A percentile compares a stretch with the other conserved stretches of the same genome.
Evolutionary conservation across 2,888 invertebrate species (phyloP).

Genomic region (Cetonia aurata): DNA sequence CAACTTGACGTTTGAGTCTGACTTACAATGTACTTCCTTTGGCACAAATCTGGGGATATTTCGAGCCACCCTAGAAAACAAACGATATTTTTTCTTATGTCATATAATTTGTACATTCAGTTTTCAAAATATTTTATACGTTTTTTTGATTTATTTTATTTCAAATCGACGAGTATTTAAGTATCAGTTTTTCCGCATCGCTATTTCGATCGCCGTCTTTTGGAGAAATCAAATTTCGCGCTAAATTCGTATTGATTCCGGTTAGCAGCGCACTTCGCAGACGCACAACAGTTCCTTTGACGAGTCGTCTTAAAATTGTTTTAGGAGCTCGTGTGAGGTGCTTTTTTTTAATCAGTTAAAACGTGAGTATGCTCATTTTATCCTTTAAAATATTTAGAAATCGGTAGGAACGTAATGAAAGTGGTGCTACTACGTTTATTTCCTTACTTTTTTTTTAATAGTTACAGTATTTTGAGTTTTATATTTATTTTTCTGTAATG

Average conservation of each 20-base stretch:
- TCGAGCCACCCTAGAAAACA: slow-evolving; percentile 44
- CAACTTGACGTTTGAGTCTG: no score
- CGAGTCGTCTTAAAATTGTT: slow-evolving; percentile 53
- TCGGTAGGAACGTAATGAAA: slow-evolving; percentile 31
- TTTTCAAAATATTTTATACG: slow-evolving; percentile 49
- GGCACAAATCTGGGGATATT: slow-evolving; percentile 26
- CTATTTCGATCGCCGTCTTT: slow-evolving; percentile 20
- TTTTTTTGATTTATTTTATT: slow-evolving; percentile 48
- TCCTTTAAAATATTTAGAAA: slow-evolving; percentile 23
- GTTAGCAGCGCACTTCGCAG: slow-evolving; percentile 56
- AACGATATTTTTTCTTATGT: slow-evolving; percentile 49
- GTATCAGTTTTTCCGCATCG: slow-evolving; percentile 43
- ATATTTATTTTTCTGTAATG: slow-evolving; percentile 53
- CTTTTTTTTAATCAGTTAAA: slow-evolving; percentile 66
- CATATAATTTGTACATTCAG: slow-evolving; percentile 48
- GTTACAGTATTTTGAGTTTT: slow-evolving; percentile 44
- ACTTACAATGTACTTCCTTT: slow-evolving; percentile 5
- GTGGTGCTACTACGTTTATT: slow-evolving; percentile 20
- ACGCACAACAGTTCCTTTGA: slow-evolving; percentile 58
- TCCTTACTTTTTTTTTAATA: slow-evolving; percentile 42
- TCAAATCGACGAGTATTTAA: slow-evolving; percentile 50
- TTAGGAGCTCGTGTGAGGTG: slow-evolving; percentile 64
- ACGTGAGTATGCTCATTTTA: slow-evolving; percentile 61
- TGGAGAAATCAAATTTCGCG: slow-evolving; percentile 44
- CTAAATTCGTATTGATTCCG: slow-evolving; percentile 60